Conservation (phyloP, 30 jellyfish, hydroid and myxozoan species). For the Chrysaora quinquecirrha region DNA sequence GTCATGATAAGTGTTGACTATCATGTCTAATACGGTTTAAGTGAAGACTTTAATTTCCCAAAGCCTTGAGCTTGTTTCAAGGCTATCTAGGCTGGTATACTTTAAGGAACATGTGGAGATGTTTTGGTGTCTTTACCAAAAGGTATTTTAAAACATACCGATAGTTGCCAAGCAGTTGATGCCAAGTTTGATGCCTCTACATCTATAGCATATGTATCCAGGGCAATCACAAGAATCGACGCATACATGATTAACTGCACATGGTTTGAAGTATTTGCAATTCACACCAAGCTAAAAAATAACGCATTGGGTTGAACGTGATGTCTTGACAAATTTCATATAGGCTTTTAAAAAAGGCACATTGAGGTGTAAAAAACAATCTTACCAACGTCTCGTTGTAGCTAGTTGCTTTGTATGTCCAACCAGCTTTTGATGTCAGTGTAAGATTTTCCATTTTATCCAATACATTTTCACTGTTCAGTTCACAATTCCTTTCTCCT, state of each 20-base stretch:
- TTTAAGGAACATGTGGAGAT: too few relatives aligned
- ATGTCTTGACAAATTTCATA: neutral
- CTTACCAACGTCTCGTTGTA: constrained; percentile 12
- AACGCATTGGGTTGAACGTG: neutral
- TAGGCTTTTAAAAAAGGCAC: neutral
- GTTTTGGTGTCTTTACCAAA: too few relatives aligned
- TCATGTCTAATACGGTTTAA: too few relatives aligned
- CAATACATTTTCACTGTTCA: neutral
- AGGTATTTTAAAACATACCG: neutral
- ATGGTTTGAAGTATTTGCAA: constrained; percentile 11
- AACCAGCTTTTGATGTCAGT: neutral
- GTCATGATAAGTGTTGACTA: too few relatives aligned
- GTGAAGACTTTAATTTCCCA: too few relatives aligned
- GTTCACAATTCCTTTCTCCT: constrained; percentile 8
- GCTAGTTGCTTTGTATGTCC: constrained; percentile 37
- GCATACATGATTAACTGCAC: constrained; percentile 2
- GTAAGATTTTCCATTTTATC: neutral
- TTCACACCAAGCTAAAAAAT: constrained; percentile 11
- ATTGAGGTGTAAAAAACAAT: neutral
- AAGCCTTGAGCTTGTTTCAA: too few relatives aligned
- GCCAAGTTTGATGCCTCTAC: constrained; percentile 2
- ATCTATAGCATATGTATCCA: neutral
- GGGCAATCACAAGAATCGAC: constrained; percentile 16
- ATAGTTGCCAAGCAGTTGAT: neutral
- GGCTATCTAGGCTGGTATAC: too few relatives aligned